Evolutionary conservation across 2,888 invertebrate species (phyloP).

Genomic region (Acanthosoma haemorrhoidale): DNA sequence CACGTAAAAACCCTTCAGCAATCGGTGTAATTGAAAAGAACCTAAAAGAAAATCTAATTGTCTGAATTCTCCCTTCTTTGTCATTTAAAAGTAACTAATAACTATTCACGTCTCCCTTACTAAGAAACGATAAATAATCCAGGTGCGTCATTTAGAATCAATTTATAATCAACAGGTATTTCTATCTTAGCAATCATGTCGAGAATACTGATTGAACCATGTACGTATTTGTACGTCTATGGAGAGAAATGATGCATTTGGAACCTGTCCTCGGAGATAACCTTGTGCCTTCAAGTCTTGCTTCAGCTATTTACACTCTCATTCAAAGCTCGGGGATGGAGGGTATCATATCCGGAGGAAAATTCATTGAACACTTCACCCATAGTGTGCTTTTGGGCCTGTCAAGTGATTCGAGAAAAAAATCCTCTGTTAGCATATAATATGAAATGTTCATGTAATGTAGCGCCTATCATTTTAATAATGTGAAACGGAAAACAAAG

Average conservation of each 20-base stretch:
- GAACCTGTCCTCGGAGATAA: neutral
- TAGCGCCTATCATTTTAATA: neutral
- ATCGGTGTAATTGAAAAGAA: too few species aligned
- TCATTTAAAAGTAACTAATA: too few species aligned
- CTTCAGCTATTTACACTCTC: neutral
- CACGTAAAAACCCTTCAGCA: too few species aligned
- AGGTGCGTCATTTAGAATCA: neutral
- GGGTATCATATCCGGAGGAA: too few species aligned
- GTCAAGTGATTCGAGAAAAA: neutral
- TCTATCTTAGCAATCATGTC: neutral
- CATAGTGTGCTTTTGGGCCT: too few species aligned
- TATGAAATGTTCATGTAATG: neutral
- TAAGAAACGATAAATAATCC: neutral
- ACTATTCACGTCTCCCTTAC: neutral
- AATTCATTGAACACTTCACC: too few species aligned
- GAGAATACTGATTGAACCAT: neutral
- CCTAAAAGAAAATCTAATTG: too few species aligned
- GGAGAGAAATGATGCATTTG: neutral
- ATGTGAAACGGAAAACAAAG: neutral
- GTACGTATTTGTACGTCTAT: neutral
- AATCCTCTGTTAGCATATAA: neutral
- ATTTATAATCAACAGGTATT: neutral
- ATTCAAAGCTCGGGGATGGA: too few species aligned
- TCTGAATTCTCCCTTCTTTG: too few species aligned
- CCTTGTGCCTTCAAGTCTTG: neutral